Evolutionary conservation across 2,113 vertebrate genomes (phyloP).

Genomic region (Poeciliopsis occidentalis): DNA sequence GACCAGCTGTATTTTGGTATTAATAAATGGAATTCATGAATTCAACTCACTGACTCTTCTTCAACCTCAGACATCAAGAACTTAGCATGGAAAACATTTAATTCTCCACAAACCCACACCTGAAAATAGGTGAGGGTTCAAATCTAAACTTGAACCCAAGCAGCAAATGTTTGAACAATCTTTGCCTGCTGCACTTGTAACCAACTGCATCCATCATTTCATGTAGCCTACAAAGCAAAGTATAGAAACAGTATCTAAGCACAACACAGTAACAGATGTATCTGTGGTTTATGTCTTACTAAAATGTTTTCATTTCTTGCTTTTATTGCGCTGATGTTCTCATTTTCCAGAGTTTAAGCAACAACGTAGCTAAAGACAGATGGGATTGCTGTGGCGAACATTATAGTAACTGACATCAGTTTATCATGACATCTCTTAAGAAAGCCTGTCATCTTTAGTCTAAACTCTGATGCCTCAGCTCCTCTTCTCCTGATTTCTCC

Average conservation of each 20-base stretch:
- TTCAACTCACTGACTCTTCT: no score
- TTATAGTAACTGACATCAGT: neutral
- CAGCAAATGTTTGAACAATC: neutral
- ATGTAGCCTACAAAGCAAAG: neutral
- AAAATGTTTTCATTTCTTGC: neutral
- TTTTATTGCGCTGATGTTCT: neutral
- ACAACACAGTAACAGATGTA: neutral
- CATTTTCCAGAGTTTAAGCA: neutral
- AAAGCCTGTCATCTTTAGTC: neutral
- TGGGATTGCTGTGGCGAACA: neutral
- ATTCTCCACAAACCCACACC: no score
- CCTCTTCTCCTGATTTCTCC: neutral
- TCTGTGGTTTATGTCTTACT: neutral
- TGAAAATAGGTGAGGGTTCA: neutral
- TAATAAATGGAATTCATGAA: no score
- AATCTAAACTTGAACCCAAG: neutral
- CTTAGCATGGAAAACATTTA: no score
- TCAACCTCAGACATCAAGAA: no score
- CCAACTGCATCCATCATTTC: neutral
- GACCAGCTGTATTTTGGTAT: no score
- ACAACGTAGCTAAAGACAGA: neutral
- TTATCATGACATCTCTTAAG: constrained; percentile 1
- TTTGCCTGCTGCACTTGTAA: neutral
- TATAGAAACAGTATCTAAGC: neutral
- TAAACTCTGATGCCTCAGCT: neutral